Conservation (phyloP, 2,113 vertebrate genomes). For the Pygoscelis adeliae region DNA sequence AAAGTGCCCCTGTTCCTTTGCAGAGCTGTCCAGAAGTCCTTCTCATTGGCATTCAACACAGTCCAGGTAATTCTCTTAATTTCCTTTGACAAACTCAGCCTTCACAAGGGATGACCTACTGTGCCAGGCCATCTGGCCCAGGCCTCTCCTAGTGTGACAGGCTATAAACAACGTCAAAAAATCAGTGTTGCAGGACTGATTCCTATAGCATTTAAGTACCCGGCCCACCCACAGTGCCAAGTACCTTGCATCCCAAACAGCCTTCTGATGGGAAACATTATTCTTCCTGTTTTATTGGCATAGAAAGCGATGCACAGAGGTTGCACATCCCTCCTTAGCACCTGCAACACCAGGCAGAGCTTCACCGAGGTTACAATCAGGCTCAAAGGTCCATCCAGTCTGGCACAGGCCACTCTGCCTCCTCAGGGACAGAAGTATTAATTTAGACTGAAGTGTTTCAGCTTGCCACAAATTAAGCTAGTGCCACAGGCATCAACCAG, state of each 20-base stretch:
- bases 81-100: conserved; percentile 8
- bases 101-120: not conserved
- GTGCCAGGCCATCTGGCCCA: conserved; percentile 27
- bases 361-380: not conserved
- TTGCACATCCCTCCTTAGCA: not conserved
- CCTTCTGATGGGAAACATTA: not conserved
- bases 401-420: not conserved
- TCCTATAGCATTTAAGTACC: not conserved
- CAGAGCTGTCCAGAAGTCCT: not conserved
- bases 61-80: not conserved
- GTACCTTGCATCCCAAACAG: not conserved
- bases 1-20: not conserved
- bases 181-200: not conserved
- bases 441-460: not conserved
- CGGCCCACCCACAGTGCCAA: not conserved
- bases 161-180: not conserved
- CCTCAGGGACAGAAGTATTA: not conserved
- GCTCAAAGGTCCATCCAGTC: not conserved
- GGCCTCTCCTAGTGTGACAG: not conserved
- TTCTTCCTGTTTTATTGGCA: not conserved
- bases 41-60: not conserved
- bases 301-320: not conserved
- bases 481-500: not conserved
- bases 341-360: not conserved
- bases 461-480: not conserved